These are phyloP conservation scores for Streptopelia turtur DNA, from an alignment of 2,797 vertebrate species.

Conservation along the genomic window DNA sequence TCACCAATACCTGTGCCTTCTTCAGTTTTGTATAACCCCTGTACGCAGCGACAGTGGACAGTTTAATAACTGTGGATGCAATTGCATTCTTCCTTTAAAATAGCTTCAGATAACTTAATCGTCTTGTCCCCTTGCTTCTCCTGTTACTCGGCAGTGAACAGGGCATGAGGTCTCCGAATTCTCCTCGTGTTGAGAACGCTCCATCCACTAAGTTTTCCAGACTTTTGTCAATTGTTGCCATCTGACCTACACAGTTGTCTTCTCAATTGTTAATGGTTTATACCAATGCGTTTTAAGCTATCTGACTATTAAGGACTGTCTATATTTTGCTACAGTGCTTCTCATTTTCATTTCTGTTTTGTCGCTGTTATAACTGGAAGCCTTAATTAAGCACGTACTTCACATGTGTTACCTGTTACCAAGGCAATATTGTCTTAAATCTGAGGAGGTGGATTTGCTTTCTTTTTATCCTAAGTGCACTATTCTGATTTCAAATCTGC, in stretches of 20 bases:
- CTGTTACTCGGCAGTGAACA: neutral
- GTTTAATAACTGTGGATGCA: neutral
- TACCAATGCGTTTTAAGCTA: constrained; percentile 23
- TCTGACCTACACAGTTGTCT: constrained; percentile 11
- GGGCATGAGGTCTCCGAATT: neutral
- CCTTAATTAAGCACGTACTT: constrained; percentile 67
- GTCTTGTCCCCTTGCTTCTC: neutral
- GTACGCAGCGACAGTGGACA: neutral
- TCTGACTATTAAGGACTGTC: constrained; percentile 53
- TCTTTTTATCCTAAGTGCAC: constrained; percentile 47
- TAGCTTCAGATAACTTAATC: neutral
- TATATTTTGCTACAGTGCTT: constrained; percentile 55
- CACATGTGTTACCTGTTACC: constrained; percentile 70
- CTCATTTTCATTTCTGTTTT: constrained; percentile 60
- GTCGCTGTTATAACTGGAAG: constrained; percentile 48
- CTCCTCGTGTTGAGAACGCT: neutral
- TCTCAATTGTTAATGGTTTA: neutral
- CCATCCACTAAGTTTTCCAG: neutral
- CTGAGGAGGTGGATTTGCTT: constrained; percentile 68
- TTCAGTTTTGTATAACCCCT: neutral
- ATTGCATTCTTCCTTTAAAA: neutral
- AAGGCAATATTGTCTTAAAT: constrained; percentile 75
- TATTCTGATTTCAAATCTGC: constrained; percentile 56
- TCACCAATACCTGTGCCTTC: fast-evolving
- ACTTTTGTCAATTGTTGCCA: neutral